These are phyloP conservation scores for Plumapathes pennacea DNA, from an alignment of 92 coral and sea anemone species.

Conservation along the genomic window DNA sequence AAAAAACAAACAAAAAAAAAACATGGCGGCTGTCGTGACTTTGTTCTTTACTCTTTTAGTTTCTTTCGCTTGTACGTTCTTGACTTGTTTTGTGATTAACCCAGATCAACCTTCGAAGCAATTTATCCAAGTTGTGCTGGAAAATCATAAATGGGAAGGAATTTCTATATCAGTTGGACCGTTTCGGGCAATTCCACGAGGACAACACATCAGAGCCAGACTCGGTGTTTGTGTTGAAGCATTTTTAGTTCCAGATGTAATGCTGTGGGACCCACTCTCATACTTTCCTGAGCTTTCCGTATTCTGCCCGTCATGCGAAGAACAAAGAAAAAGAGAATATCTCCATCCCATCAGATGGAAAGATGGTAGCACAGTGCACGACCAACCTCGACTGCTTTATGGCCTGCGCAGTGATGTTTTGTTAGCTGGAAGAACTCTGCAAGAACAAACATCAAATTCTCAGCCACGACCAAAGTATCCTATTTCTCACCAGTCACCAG, in stretches of 20 bases:
- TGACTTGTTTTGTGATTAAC: slow-evolving; percentile 7
- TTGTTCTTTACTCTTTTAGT: slow-evolving; percentile 10
- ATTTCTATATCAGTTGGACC: slow-evolving; percentile 23
- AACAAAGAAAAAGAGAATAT: background rate
- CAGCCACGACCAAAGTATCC: slow-evolving; percentile 25
- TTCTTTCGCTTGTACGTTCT: slow-evolving; percentile 4
- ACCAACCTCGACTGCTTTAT: slow-evolving; percentile 40
- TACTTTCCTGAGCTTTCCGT: slow-evolving; percentile 1
- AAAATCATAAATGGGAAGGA: slow-evolving; percentile 6
- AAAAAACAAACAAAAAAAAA: no score
- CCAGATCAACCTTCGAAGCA: slow-evolving; percentile 19
- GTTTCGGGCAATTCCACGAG: slow-evolving; percentile 25
- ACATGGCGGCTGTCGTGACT: slow-evolving; percentile 17
- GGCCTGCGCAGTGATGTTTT: slow-evolving; percentile 43
- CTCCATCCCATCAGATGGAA: slow-evolving; percentile 38
- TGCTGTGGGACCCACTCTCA: slow-evolving; percentile 27
- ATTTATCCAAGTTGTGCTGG: slow-evolving; percentile 14
- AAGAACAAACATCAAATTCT: slow-evolving; percentile 38
- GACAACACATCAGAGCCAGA: slow-evolving; percentile 1
- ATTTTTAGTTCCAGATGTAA: slow-evolving; percentile 17
- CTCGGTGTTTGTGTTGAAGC: slow-evolving; percentile 12
- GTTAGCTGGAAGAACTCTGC: slow-evolving; percentile 29
- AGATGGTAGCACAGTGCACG: slow-evolving; percentile 25
- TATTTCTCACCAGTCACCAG: slow-evolving; percentile 23
- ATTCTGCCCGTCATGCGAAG: slow-evolving; percentile 15